Conservation (phyloP, 2,797 vertebrate genomes). For the Prunella strophiata region DNA sequence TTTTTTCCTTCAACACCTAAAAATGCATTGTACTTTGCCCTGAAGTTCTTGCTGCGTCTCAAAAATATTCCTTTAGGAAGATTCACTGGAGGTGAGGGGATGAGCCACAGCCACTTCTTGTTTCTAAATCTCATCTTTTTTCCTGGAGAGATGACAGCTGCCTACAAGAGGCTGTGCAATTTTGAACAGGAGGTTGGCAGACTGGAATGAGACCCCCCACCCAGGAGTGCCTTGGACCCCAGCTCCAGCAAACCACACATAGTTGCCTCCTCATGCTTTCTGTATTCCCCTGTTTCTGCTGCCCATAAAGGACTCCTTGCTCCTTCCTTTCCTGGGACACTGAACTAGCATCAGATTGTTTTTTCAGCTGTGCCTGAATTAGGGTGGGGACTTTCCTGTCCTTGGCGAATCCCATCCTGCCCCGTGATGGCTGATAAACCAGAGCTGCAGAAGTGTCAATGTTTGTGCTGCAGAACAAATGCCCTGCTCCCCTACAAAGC, state of each 20-base stretch:
- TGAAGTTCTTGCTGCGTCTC: neutral
- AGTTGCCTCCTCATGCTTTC: neutral
- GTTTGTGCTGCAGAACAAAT: neutral
- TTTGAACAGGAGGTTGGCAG: neutral
- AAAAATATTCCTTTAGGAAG: neutral
- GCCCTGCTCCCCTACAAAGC: neutral
- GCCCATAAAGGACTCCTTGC: neutral
- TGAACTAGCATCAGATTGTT: neutral
- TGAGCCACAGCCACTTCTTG: neutral
- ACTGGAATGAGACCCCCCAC: neutral
- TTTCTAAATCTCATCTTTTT: neutral
- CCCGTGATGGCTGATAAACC: rapidly evolving
- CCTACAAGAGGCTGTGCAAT: neutral
- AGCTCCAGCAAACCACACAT: rapidly evolving
- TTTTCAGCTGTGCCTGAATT: neutral
- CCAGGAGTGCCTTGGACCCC: neutral
- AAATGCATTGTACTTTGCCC: neutral
- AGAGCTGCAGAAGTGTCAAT: neutral
- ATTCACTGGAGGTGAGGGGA: neutral
- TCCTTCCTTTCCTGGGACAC: neutral
- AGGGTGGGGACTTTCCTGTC: neutral
- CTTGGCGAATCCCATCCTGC: neutral
- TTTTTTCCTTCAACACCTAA: neutral
- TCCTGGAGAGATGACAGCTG: neutral
- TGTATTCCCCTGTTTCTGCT: neutral